These are phyloP conservation scores for Tragopan temminckii DNA, from an alignment of 2,797 vertebrate genomes.

Conservation along the genomic window DNA sequence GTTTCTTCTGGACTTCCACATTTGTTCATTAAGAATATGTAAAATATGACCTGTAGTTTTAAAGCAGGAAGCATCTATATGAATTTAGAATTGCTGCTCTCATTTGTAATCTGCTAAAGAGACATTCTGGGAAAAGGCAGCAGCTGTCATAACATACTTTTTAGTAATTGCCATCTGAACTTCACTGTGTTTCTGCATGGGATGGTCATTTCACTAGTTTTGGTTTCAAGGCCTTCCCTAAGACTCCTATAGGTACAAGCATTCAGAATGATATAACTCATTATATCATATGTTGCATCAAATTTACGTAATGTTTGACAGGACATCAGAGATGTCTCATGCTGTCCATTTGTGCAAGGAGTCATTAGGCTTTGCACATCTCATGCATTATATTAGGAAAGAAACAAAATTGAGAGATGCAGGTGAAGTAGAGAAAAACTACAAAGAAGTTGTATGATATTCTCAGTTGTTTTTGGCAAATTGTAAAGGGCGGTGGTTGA, in stretches of 20 bases:
- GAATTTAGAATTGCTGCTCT: not conserved
- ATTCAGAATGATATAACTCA: no score
- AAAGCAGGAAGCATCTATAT: not conserved
- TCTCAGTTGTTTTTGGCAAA: not conserved
- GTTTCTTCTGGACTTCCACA: not conserved
- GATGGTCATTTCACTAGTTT: no score
- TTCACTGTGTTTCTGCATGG: not conserved
- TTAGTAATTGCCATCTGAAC: not conserved
- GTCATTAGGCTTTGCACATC: no score
- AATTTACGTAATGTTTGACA: no score
- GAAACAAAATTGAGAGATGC: not conserved
- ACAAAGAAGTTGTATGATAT: not conserved
- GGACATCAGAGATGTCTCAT: no score
- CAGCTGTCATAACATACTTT: not conserved
- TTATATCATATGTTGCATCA: no score
- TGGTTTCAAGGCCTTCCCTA: no score
- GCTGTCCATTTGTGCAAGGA: no score
- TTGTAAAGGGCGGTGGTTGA: rapidly evolving
- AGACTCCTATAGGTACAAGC: no score
- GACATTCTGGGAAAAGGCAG: not conserved
- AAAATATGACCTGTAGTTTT: not conserved
- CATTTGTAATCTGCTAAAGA: not conserved
- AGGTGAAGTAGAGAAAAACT: not conserved
- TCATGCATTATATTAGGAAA: not conserved
- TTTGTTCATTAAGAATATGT: not conserved